These are phyloP conservation scores for Excalfactoria chinensis DNA, from an alignment of 2,113 vertebrate genomes.

Conservation along the genomic window DNA sequence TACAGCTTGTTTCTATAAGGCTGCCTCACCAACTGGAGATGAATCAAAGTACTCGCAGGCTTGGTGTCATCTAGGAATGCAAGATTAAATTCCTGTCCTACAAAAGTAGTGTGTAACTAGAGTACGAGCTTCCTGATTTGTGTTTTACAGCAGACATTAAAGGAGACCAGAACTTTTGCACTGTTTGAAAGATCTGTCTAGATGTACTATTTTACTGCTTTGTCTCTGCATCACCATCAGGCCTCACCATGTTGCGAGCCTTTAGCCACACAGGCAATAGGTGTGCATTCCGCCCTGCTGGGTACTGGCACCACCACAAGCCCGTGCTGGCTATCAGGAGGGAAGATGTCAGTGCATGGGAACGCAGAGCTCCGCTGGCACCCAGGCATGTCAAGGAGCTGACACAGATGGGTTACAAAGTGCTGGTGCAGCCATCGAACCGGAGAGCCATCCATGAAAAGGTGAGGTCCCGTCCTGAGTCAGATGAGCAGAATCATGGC, in stretches of 20 bases:
- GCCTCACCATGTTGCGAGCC: conserved; percentile 83
- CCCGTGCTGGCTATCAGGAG: conserved; percentile 90
- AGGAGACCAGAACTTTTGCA: conserved; percentile 61
- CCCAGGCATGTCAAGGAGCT: conserved; percentile 91
- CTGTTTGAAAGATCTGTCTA: neutral
- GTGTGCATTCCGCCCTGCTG: conserved; percentile 51
- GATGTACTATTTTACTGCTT: conserved; percentile 21
- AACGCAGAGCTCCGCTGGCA: conserved; percentile 93
- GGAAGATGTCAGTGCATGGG: conserved; percentile 95
- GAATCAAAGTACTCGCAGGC: neutral
- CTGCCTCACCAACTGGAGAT: neutral
- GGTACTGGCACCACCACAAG: conserved; percentile 79
- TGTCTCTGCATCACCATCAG: conserved; percentile 60
- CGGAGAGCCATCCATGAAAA: conserved; percentile 93
- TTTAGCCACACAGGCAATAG: conserved; percentile 66
- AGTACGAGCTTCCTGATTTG: neutral
- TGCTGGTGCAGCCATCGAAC: conserved; percentile 95
- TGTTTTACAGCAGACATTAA: conserved; percentile 77
- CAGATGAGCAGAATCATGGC: neutral
- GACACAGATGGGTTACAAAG: conserved; percentile 91
- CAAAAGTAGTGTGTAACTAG: neutral
- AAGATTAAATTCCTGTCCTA: neutral
- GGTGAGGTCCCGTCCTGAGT: conserved; percentile 71
- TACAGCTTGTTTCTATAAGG: neutral
- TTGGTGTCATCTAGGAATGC: neutral